These are phyloP conservation scores for Tiliacea citrago DNA, from an alignment of 2,888 invertebrate species.

Conservation along the genomic window DNA sequence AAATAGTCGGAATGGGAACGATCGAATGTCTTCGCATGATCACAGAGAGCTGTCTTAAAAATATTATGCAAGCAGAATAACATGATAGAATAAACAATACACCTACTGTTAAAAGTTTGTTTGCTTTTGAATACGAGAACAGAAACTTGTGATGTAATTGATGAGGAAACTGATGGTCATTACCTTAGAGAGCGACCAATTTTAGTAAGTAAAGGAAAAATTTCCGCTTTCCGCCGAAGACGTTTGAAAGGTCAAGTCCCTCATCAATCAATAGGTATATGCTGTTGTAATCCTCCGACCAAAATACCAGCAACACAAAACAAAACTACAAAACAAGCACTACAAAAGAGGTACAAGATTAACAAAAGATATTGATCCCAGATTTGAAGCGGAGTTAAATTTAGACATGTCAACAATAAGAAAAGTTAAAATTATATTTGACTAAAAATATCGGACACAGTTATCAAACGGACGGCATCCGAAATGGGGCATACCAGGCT, in stretches of 20 bases:
- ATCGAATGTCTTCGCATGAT: slow-evolving; percentile 8
- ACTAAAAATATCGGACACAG: background rate
- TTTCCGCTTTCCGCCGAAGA: background rate
- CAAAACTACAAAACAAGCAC: too few relatives aligned
- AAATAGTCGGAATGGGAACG: too few relatives aligned
- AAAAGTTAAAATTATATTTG: background rate
- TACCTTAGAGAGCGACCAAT: background rate
- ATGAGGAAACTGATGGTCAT: slow-evolving; percentile 24
- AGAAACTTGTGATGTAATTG: slow-evolving; percentile 43
- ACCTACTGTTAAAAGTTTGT: background rate
- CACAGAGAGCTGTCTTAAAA: background rate
- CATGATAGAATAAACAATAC: slow-evolving; percentile 11
- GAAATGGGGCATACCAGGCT: slow-evolving; percentile 34
- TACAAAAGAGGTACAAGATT: too few relatives aligned
- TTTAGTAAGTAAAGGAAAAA: background rate
- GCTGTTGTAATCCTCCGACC: background rate
- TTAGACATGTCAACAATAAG: background rate
- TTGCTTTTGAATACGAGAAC: slow-evolving; percentile 21
- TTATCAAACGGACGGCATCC: slow-evolving; percentile 19
- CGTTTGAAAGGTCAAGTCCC: slow-evolving; percentile 2
- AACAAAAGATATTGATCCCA: background rate
- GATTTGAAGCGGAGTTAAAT: background rate
- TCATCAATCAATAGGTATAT: slow-evolving; percentile 3
- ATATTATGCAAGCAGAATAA: slow-evolving; percentile 8
- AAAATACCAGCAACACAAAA: background rate